A percentile compares a stretch with the other conserved stretches of the same genome.
Conservation (phyloP, 2,888 invertebrate genomes). For the Zonitis immaculata region DNA sequence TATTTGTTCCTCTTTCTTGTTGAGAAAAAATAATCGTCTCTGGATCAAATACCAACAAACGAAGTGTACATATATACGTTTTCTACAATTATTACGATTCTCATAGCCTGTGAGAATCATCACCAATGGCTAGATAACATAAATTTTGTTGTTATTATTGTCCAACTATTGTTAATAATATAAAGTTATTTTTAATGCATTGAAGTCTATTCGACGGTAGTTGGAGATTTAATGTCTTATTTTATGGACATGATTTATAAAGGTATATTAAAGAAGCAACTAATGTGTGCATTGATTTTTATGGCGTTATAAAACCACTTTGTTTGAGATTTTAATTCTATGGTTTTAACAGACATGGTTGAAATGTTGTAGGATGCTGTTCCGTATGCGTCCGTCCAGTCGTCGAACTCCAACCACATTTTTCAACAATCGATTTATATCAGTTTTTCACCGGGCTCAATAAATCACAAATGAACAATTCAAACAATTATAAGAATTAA, state of each 20-base stretch:
- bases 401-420: constrained; percentile 6
- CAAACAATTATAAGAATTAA: too few species aligned
- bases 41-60: not conserved
- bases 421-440: not conserved
- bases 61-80: constrained; percentile 9
- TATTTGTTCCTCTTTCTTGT: not conserved
- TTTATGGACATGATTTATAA: constrained; percentile 22
- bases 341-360: constrained; percentile 3
- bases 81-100: too few species aligned
- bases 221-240: constrained; percentile 19
- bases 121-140: too few species aligned
- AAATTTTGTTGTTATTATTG: too few species aligned
- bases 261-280: constrained; percentile 20
- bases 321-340: constrained; percentile 19
- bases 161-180: constrained; percentile 2
- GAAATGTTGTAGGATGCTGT: not conserved
- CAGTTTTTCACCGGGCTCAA: not conserved
- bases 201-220: constrained; percentile 12
- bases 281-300: constrained; percentile 24
- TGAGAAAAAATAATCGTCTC: constrained; percentile 9
- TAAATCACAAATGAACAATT: not conserved
- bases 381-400: constrained; percentile 7
- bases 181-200: constrained; percentile 7
- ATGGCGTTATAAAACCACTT: constrained; percentile 23
- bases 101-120: too few species aligned